A percentile compares a stretch with the other conserved stretches of the same genome.
Conservation (phyloP, 2,797 vertebrate species). For the Hydrocynus forskahlii region DNA sequence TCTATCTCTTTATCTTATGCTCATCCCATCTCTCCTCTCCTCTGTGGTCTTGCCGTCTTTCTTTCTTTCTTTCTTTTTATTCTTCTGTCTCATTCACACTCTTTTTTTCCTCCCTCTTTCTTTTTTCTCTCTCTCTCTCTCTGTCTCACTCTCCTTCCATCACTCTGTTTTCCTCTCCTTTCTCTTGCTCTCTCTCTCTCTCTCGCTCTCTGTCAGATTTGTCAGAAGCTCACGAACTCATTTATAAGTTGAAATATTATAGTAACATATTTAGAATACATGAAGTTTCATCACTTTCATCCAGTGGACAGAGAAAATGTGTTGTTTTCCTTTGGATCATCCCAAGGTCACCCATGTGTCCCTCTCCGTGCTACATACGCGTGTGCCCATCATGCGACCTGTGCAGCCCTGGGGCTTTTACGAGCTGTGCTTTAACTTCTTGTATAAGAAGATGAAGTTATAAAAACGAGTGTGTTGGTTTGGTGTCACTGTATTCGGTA, state of each 20-base stretch:
- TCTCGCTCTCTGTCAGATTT: constrained; percentile 32
- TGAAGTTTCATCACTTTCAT: background rate
- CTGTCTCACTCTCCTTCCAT: too few species aligned
- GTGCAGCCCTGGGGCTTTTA: constrained; percentile 8
- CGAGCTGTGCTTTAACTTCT: background rate
- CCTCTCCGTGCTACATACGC: background rate
- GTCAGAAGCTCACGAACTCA: too few species aligned
- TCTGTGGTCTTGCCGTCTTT: too few species aligned
- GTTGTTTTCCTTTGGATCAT: background rate
- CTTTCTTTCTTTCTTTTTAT: too few species aligned
- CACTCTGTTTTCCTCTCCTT: too few species aligned
- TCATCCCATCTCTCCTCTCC: too few species aligned
- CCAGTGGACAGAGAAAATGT: background rate
- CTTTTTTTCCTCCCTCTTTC: too few species aligned
- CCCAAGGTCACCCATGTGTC: constrained; percentile 10
- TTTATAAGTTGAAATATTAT: too few species aligned
- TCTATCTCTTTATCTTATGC: too few species aligned
- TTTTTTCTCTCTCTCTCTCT: too few species aligned
- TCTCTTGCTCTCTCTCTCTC: background rate
- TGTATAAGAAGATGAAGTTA: background rate
- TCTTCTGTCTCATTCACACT: too few species aligned
- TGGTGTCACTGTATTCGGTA: background rate
- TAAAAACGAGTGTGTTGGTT: background rate
- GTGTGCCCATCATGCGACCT: background rate
- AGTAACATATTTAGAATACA: too few species aligned